These are phyloP conservation scores for Brachionus plicatilis DNA, from an alignment of 1,140 invertebrate species.

Conservation along the genomic window DNA sequence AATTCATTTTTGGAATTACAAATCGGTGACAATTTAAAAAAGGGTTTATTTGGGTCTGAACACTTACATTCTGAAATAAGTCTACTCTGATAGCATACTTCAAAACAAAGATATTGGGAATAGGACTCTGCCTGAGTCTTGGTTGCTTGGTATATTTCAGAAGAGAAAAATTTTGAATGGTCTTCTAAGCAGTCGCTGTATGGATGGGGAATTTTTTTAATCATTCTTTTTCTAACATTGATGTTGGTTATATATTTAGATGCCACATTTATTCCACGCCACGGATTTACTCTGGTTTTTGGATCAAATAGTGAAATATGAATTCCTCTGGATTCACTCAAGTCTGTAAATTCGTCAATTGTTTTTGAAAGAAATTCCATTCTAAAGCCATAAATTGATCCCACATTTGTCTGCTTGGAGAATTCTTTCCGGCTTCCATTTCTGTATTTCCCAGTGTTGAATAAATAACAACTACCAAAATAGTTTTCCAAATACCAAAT, in stretches of 20 bases:
- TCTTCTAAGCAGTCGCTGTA: not conserved
- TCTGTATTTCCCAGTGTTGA: not conserved
- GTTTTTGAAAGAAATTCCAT: not conserved
- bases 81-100: not conserved
- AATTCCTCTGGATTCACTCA: not conserved
- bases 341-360: not conserved
- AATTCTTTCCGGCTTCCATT: not conserved
- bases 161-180: not conserved
- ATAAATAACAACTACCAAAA: conserved; percentile 14
- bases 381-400: not conserved
- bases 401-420: not conserved
- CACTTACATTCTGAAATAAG: not conserved
- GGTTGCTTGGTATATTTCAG: not conserved
- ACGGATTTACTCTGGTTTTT: not conserved
- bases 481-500: not conserved
- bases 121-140: not conserved
- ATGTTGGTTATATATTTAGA: not conserved
- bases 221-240: not conserved
- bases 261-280: not conserved
- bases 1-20: not conserved
- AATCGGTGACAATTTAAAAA: not conserved
- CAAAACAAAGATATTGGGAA: not conserved
- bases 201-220: not conserved
- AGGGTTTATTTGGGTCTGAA: not conserved
- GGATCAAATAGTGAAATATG: not conserved